Percentiles rank a stretch among this genome's conserved stretches.
Evolutionary conservation across 64 coral and sea anemone species (phyloP).

Genomic region (Pocillopora verrucosa): DNA sequence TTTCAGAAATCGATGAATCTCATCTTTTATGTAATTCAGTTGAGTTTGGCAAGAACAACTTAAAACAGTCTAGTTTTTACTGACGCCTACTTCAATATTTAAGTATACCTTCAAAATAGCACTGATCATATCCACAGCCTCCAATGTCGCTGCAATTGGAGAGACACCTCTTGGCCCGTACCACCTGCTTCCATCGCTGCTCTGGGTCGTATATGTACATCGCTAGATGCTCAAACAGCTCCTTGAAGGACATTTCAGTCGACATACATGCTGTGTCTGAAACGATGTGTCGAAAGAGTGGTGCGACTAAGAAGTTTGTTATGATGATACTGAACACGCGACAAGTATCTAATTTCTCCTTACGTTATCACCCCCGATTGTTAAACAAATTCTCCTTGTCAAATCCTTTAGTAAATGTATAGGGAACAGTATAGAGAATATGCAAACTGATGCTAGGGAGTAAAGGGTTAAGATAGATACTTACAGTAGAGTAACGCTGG

Average conservation of each 20-base stretch:
- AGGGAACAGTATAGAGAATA: too few relatives aligned
- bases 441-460: not conserved
- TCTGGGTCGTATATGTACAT: slow-evolving; percentile 79
- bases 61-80: too few relatives aligned
- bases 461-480: not conserved
- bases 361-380: too few relatives aligned
- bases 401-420: too few relatives aligned
- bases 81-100: too few relatives aligned
- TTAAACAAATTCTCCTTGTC: too few relatives aligned
- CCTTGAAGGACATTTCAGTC: slow-evolving; percentile 85
- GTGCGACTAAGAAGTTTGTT: not conserved
- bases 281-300: not conserved
- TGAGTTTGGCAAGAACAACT: too few relatives aligned
- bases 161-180: slow-evolving; percentile 80
- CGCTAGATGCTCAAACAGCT: slow-evolving; percentile 89
- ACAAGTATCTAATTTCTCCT: too few relatives aligned
- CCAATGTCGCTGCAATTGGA: slow-evolving; percentile 82
- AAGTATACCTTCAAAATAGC: slow-evolving; percentile 84
- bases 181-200: slow-evolving; percentile 92
- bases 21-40: too few relatives aligned
- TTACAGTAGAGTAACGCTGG: slow-evolving; percentile 97
- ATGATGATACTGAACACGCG: too few relatives aligned
- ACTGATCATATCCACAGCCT: slow-evolving; percentile 88
- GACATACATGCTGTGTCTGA: slow-evolving; percentile 96
- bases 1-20: too few relatives aligned